Evolutionary conservation across 2,113 vertebrate species (phyloP), one percentile per base, ranked within the genome.

Genomic region (Pteronura brasiliensis): DNA sequence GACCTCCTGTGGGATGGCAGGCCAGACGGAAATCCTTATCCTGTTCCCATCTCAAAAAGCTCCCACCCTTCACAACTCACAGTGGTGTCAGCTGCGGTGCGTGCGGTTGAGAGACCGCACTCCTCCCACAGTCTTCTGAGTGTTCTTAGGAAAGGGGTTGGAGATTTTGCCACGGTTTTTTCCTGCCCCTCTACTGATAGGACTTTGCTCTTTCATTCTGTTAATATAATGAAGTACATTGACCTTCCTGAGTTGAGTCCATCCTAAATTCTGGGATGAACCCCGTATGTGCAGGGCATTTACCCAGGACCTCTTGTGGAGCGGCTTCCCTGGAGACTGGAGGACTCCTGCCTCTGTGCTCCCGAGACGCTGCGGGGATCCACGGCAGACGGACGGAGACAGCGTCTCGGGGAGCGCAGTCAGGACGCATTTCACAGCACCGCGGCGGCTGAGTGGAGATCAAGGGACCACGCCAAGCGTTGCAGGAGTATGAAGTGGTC

Each of bases 321-420:
- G n/a, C 39, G 1, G 0, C 44, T 31, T 17, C 13, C 1, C 8
- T 49, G 2, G 6, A 6, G 0, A 25, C 21, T 17, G 25, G 39
- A 95, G 6, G 49, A 57, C 44, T 71, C 83, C 31, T 49, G 27
- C 49, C 67, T 79, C 76, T 88, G 3, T 7, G 23, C 31, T 57
- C 23, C 25, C 4, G 25, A 80, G 86, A 80, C 23, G 29, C 2
- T 9, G 0, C 14, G 14, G 13, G 3, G 13, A 52, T 52, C 14
- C 49, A 52, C 49, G 49, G 18, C 2, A 31, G 27, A 42, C 2
- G 23, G 31, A 31, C 55, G 12, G 3, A 7, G 4, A 34, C 27
- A 72, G 12, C 10, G 23, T 59, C 76, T 8, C 7, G 5, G 25
- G 11, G 39, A 39, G 18, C 34, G 7, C 25, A 52, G 65, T 47